Percentiles rank a stretch among this genome's conserved stretches.
Evolutionary conservation across 92 coral and sea anemone genomes (phyloP).

Genomic region (Hydrozoanthus gracilis): DNA sequence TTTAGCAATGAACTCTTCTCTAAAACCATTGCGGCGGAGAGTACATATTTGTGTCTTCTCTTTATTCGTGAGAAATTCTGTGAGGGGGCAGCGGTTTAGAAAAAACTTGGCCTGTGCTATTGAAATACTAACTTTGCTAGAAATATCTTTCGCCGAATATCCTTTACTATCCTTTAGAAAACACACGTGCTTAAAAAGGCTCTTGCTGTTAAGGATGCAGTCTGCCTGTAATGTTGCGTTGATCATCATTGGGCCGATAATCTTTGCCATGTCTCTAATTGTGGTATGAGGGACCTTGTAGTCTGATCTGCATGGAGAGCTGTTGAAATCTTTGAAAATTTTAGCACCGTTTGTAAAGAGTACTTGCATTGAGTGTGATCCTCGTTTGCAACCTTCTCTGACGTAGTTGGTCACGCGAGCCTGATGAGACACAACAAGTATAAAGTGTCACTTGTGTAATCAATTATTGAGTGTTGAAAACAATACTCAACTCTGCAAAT

Average conservation of each 20-base stretch:
- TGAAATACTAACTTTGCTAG: not conserved
- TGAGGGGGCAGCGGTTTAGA: not conserved
- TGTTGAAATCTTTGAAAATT: not conserved
- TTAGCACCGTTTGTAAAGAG: not conserved
- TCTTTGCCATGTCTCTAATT: not conserved
- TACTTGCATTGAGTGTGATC: not conserved
- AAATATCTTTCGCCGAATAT: not conserved
- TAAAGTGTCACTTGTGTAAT: no score
- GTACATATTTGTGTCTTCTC: not conserved
- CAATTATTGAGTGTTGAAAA: no score
- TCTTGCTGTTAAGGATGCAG: slow-evolving; percentile 24
- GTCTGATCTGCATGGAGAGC: not conserved
- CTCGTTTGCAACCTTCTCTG: not conserved
- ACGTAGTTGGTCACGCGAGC: not conserved
- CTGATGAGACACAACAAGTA: not conserved
- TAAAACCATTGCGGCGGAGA: not conserved
- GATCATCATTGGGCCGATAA: not conserved
- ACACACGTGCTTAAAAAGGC: not conserved
- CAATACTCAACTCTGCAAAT: no score
- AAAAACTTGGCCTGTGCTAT: not conserved
- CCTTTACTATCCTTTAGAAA: not conserved
- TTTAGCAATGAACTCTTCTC: not conserved
- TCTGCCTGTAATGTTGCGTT: slow-evolving; percentile 3
- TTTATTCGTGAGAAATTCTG: not conserved
- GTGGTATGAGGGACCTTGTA: not conserved